These are phyloP conservation scores for Ips typographus DNA, from an alignment of 1,140 invertebrate genomes.

Conservation along the genomic window DNA sequence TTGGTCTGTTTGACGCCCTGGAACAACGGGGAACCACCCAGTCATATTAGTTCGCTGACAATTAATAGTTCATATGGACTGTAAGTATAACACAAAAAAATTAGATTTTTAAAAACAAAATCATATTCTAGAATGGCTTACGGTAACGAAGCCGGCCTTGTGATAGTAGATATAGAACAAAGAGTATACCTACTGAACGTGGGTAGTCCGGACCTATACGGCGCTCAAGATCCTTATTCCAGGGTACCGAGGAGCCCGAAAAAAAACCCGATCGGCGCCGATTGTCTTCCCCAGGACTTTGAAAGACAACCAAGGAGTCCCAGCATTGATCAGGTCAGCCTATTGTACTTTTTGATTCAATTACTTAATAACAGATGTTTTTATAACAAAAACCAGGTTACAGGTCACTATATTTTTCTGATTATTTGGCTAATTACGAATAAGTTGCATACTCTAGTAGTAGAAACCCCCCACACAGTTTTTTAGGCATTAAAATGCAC, in stretches of 20 bases:
- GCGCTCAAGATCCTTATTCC: slow-evolving; percentile 84
- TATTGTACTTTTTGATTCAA: neutral
- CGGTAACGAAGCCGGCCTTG: slow-evolving; percentile 92
- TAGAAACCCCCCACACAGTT: no score
- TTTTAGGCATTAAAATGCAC: no score
- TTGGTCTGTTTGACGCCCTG: slow-evolving; percentile 89
- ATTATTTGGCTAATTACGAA: no score
- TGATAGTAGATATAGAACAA: slow-evolving; percentile 92
- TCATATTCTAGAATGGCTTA: slow-evolving; percentile 81
- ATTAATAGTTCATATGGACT: slow-evolving; percentile 96
- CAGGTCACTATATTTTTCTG: no score
- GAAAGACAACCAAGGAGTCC: slow-evolving; percentile 72
- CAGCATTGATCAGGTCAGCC: slow-evolving; percentile 85
- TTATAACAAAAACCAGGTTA: no score
- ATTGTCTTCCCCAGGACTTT: slow-evolving; percentile 39
- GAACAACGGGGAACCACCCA: slow-evolving; percentile 74
- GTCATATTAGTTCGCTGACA: slow-evolving; percentile 83
- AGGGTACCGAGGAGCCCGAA: slow-evolving; percentile 83
- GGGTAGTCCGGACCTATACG: slow-evolving; percentile 84
- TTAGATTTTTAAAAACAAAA: slow-evolving; percentile 6
- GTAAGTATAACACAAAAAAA: slow-evolving; percentile 64
- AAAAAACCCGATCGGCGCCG: slow-evolving; percentile 44
- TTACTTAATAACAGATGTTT: no score
- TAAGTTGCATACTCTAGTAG: no score
- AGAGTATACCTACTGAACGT: slow-evolving; percentile 86